Percentiles rank a stretch among this genome's conserved stretches.
Evolutionary conservation across 2,888 invertebrate species (phyloP).

Genomic region (Artemia sp.): DNA sequence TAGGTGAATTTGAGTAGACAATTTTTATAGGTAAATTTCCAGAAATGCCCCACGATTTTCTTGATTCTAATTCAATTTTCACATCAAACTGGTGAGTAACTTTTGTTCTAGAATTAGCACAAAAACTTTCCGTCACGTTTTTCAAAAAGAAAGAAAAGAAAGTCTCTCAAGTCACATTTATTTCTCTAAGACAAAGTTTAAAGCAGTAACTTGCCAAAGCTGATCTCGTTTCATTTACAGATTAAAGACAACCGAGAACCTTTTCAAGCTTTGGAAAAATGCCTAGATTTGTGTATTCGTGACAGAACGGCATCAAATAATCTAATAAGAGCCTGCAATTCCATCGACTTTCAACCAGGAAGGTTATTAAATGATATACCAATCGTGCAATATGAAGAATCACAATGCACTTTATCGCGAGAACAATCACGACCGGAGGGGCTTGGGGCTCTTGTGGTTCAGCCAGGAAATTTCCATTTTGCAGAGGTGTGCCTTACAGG

Average conservation of each 20-base stretch:
- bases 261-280: slow-evolving; percentile 69
- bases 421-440: slow-evolving; percentile 76
- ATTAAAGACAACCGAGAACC: slow-evolving; percentile 33
- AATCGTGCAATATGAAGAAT: slow-evolving; percentile 46
- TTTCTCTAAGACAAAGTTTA: no score
- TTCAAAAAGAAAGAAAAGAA: no score
- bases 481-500: slow-evolving; percentile 74
- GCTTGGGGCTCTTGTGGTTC: slow-evolving; percentile 68
- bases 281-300: slow-evolving; percentile 64
- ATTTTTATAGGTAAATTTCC: no score
- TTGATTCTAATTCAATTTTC: no score
- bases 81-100: no score
- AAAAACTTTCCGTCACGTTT: no score
- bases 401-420: slow-evolving; percentile 64
- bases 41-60: no score
- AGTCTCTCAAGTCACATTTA: no score
- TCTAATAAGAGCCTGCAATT: slow-evolving; percentile 63
- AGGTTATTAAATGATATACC: slow-evolving; percentile 34
- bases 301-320: slow-evolving; percentile 60
- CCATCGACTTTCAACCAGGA: slow-evolving; percentile 79
- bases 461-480: slow-evolving; percentile 74
- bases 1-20: no score
- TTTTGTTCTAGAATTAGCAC: no score
- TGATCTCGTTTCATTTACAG: no score
- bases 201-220: no score